Base-by-base conservation (phyloP, 2,113 vertebrate species). In the Pomatorhinus ruficollis region DNA sequence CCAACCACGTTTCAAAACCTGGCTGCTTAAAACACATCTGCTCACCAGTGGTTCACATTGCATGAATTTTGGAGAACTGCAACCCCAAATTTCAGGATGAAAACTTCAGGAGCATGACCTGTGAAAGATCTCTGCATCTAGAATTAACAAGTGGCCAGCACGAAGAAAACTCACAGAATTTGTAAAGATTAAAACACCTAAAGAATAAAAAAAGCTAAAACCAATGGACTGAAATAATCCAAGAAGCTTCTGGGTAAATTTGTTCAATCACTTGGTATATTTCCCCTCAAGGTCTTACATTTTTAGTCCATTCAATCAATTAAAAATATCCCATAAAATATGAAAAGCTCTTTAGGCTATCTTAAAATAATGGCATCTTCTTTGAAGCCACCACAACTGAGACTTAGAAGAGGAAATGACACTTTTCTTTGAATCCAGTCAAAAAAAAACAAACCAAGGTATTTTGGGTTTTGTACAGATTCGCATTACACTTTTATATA, bases 161-260 rank as follows among this genome's bases (percentile, higher is more conserved):
- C 4, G 1, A 65, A 90, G 75, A 64, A 69, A 72, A 81, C 5
- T 30, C 44, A 50, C 1, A 65, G 39, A 64, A 52, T 75, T 52
- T 78, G 33, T 63, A 70, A 80, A 90, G 68, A 70, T 71, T 71
- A 78, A 84, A 92, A 87, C 33, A 39, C 7, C 33, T 40, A 21
- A 78, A 70, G 50, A 77, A 63, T 13, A 74, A 59, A 50, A 78
- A 82, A 89, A 81, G 22, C 44, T 94, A 75, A 84, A 94, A 24
- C 11, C 23, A 79, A 9, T 27, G 47, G 40, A 66, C 49, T 78
- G 52, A 89, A 94, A 83, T 71, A 82, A 89, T 64, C 20, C 74
- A 75, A 44, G 11, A 35, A 39, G 47, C 47, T 81, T 74, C 33
- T 66, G 44, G 27, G 22, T 60, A 91, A 68, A 70, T 54, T 47